phyloP scores from a whole-genome alignment of 2,113 vertebrate genomes.

The Eleginops maclovinus region DNA sequence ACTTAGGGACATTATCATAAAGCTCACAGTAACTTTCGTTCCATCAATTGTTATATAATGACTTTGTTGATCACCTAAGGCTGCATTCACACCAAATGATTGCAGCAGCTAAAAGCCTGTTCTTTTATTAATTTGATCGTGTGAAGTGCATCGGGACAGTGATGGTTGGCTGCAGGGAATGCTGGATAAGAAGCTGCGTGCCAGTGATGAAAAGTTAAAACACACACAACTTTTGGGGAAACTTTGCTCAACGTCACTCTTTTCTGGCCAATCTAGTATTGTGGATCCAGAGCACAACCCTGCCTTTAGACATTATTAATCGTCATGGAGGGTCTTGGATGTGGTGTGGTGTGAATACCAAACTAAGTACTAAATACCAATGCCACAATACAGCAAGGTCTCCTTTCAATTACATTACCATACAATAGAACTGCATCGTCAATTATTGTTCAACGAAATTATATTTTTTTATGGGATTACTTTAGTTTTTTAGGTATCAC shows the following conservation, averaged over 20 bases:
- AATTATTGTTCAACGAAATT: no score
- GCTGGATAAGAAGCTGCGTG: neutral
- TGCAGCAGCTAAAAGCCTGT: neutral
- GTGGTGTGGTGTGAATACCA: no score
- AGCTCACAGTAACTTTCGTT: neutral
- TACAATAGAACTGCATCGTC: no score
- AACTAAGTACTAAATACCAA: no score
- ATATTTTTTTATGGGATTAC: no score
- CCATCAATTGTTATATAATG: neutral
- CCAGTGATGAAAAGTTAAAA: neutral
- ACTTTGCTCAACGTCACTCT: neutral
- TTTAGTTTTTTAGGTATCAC: no score
- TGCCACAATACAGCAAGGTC: neutral
- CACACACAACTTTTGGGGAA: neutral
- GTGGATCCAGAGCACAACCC: no score
- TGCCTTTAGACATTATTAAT: no score
- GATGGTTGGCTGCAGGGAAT: neutral
- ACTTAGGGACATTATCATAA: constrained; percentile 4
- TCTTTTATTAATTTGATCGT: neutral
- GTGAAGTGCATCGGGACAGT: neutral
- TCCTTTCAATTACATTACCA: no score
- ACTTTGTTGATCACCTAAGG: neutral
- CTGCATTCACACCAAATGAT: no score
- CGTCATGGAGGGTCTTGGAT: no score
- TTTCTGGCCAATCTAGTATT: no score